phyloP scores from a whole-genome alignment of 2,113 vertebrate species.

The Natator depressus region DNA sequence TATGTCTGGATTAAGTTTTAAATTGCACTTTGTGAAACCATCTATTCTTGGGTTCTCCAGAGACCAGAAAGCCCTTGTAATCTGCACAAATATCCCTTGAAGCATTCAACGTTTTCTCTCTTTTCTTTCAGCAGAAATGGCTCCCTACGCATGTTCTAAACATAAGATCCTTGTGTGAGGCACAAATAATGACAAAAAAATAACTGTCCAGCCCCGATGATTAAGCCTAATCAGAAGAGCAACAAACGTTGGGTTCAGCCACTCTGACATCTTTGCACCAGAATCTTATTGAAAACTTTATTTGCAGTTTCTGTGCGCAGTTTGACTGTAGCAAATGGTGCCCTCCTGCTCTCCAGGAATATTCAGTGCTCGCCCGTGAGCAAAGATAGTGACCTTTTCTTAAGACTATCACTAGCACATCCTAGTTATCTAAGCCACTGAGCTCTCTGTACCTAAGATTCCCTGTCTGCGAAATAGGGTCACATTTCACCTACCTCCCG shows the following conservation, averaged over 20 bases:
- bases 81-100: not conserved
- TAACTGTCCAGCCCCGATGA: not conserved
- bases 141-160: not conserved
- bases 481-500: not conserved
- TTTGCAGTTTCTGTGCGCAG: not conserved
- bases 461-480: not conserved
- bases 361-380: not conserved
- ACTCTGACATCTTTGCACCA: not conserved
- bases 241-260: not conserved
- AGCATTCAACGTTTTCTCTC: not conserved
- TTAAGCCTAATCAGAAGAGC: not conserved
- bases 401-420: not conserved
- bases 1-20: constrained; percentile 2
- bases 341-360: not conserved
- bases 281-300: not conserved
- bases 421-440: not conserved
- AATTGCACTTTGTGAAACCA: not conserved
- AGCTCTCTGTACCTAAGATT: not conserved
- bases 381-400: not conserved
- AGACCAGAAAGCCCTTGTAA: not conserved
- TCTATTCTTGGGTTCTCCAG: not conserved
- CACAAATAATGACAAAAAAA: not conserved
- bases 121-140: not conserved
- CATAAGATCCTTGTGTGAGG: not conserved
- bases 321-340: not conserved